Base-by-base conservation (phyloP, 2,888 invertebrate species). In the Harpalus rufipes region DNA sequence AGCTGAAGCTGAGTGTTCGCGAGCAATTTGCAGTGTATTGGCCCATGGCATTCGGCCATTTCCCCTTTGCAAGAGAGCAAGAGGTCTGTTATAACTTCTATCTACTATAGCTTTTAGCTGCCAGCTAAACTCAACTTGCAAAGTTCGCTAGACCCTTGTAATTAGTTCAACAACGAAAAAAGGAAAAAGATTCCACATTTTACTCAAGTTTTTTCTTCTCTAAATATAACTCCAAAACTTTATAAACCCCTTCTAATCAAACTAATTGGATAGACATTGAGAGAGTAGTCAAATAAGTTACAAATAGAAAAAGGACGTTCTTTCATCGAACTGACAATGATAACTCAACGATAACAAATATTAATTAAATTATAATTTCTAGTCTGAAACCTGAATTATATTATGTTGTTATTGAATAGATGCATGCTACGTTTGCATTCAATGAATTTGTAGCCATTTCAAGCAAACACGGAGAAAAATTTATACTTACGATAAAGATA, bases 81-180 rank as follows among this genome's bases (percentile, higher is more conserved):
- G 32, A 32, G 32, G 0, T 3, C 32, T 32, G 32, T 32, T 32
- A 32, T 32, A 32, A 32, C 32, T 32, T 32, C 5, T 32, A 32
- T 32, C 32, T 32, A 5, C 32, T 32, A 32, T 32, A 32, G 32
- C 32, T 32, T 32, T 5, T 32, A 32, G 32, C 16, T 61, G 16
- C 14, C 4, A 61, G 1, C 59, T 61, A 4, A 16, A 6, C 14
- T 32, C 16, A 61, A 61, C 16, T 61, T 61, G 16, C 59, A 61
- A 61, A 61, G 16, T 61, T 61, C 59, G 7, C 44, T 51, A 61
- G 32, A 65, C 25, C 65, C 65, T 65, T 32, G 65, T 65, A 65
- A 65, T 65, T 65, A 65, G 32, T 32, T 65, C 65, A 65, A 21
- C 65, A 65, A 65, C 65, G 65, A 65, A n/a, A 65, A 65, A 65